Base-by-base conservation (phyloP, 2,888 invertebrate species). In the Sphinx pinastri region DNA sequence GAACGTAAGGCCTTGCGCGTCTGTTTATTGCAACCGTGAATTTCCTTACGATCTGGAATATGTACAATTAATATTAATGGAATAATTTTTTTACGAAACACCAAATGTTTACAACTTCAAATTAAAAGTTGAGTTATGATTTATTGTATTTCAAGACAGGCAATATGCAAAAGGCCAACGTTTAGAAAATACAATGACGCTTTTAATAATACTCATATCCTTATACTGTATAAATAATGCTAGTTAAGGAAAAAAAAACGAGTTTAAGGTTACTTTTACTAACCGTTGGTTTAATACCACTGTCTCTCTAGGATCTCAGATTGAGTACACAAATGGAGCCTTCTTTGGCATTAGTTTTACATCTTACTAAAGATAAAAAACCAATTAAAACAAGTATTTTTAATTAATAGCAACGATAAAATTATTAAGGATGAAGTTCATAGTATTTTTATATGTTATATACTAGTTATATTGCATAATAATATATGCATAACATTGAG, bases 11-110 rank as follows among this genome's bases (percentile, higher is more conserved):
- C 71, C 70, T 71, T 66, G 63, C 51, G 25, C 49, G 45, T 49
- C 57, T 68, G 49, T 45, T 68, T 70, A 71, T 66, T 57, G 68
- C 63, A 68, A 54, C 59, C 47, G 31, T 57, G 57, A 70, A 68
- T 68, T 68, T 68, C 66, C 63, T 58, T 16, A 70, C 57, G 52
- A 58, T 68, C 38, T 31, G 67, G 63, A 67, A 54, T 57, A 47
- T 70, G 63, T 60, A 68, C 47, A 58, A 70, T 63, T 66, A 68
- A 52, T 45, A 55, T 54, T 59, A 57, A 69, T 55, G 45, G 19
- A 58, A 12, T 68, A n/a, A 19, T 6, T 12, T 38, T 55, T 12
- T 25, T 25, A 25, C 52, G 38, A 60, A 60, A 31, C 45, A 38
- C 51, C 47, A 31, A 60, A 60, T 38, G 14, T 60, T 60, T 7